Conservation (phyloP, 2,113 vertebrate genomes). For the Vidua chalybeata region DNA sequence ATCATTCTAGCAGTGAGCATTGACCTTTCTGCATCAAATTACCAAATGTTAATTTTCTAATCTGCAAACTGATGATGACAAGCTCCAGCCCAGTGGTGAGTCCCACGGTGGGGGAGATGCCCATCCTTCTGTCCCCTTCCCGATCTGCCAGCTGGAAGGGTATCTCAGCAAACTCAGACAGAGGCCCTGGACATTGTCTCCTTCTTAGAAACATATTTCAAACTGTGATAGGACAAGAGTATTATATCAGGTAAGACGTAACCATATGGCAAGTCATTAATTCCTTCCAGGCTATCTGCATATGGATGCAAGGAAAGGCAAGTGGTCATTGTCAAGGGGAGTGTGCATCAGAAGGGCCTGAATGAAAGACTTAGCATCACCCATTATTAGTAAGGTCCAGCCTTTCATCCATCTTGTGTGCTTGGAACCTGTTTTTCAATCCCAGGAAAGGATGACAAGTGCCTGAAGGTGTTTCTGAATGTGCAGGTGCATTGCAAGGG, state of each 20-base stretch:
- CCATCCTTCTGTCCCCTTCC: accelerated
- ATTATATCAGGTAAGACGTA: background rate
- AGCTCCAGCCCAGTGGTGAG: accelerated
- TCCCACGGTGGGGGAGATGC: accelerated
- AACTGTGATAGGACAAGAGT: background rate
- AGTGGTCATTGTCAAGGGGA: accelerated
- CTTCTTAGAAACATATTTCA: background rate
- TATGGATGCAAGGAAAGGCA: background rate
- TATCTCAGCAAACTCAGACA: background rate
- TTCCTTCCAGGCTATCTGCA: background rate
- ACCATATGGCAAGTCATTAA: background rate
- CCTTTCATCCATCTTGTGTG: background rate
- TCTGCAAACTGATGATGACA: background rate
- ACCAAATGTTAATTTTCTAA: background rate
- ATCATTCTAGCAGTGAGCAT: slow-evolving; percentile 12
- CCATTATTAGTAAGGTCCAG: background rate
- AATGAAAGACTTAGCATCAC: background rate
- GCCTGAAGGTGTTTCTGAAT: background rate
- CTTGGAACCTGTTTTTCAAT: background rate
- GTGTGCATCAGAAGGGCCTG: background rate
- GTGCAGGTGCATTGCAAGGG: background rate
- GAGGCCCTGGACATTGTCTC: background rate
- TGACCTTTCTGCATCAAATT: slow-evolving; percentile 51
- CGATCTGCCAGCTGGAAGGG: background rate
- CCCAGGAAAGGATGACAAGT: background rate